A percentile compares a stretch with the other conserved stretches of the same genome.
Conservation (phyloP, 2,113 vertebrate species). For the Motacilla alba region DNA sequence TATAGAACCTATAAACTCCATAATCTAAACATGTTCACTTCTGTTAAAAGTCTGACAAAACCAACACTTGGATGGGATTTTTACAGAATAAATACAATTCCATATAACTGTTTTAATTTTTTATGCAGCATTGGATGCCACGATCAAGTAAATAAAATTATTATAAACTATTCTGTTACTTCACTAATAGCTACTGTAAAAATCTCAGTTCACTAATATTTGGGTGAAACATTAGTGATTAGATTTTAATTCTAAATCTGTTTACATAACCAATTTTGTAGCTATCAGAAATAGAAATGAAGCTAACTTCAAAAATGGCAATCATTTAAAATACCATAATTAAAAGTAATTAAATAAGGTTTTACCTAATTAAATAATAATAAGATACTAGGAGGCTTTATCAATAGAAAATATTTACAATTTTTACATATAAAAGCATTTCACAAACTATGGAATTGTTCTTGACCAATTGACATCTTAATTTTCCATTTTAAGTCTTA, state of each 20-base stretch:
- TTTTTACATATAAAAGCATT: conserved; percentile 44
- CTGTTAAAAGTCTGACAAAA: background rate
- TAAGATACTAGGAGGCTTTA: background rate
- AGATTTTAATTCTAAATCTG: background rate
- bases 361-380: background rate
- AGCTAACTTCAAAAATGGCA: background rate
- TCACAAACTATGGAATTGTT: conserved; percentile 13
- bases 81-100: background rate
- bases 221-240: background rate
- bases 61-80: background rate
- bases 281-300: background rate
- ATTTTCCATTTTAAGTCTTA: background rate
- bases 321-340: background rate
- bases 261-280: background rate
- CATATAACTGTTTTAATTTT: background rate
- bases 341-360: background rate
- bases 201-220: background rate
- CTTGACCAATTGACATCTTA: background rate
- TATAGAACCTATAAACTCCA: background rate
- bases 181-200: background rate
- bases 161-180: background rate
- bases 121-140: background rate
- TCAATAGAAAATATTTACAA: background rate
- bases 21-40: background rate
- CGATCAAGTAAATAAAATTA: background rate